These are phyloP conservation scores for Phaethon lepturus DNA, from an alignment of 2,113 vertebrate species.

Conservation along the genomic window DNA sequence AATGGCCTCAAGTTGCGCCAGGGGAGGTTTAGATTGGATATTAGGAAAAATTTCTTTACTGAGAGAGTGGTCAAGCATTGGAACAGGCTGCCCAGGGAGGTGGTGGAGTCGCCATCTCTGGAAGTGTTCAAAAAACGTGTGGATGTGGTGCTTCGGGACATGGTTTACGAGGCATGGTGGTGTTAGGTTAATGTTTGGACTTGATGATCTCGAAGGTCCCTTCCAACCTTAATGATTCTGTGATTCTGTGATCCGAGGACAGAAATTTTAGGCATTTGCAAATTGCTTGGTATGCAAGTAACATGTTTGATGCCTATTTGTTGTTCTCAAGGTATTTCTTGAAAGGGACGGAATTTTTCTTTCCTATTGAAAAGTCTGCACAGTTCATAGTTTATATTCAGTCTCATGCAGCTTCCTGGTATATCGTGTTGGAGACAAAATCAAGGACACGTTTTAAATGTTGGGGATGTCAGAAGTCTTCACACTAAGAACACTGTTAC, in stretches of 20 bases:
- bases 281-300: neutral
- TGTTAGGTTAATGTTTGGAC: too few relatives aligned
- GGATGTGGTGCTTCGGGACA: too few relatives aligned
- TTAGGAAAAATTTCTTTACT: too few relatives aligned
- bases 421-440: neutral
- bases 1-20: too few relatives aligned
- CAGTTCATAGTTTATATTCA: neutral
- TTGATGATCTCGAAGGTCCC: too few relatives aligned
- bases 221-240: too few relatives aligned
- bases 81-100: too few relatives aligned
- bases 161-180: too few relatives aligned
- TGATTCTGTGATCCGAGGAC: neutral
- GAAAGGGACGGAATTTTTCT: neutral
- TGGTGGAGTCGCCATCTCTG: too few relatives aligned
- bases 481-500: neutral
- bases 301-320: neutral
- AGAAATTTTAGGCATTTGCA: neutral
- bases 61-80: too few relatives aligned
- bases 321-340: neutral
- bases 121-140: too few relatives aligned
- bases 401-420: neutral
- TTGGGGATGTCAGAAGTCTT: neutral
- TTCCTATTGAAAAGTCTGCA: neutral
- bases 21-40: too few relatives aligned
- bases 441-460: neutral